These are phyloP conservation scores for Sebastes melanostomus DNA, from an alignment of 2,797 vertebrate genomes.

Conservation along the genomic window DNA sequence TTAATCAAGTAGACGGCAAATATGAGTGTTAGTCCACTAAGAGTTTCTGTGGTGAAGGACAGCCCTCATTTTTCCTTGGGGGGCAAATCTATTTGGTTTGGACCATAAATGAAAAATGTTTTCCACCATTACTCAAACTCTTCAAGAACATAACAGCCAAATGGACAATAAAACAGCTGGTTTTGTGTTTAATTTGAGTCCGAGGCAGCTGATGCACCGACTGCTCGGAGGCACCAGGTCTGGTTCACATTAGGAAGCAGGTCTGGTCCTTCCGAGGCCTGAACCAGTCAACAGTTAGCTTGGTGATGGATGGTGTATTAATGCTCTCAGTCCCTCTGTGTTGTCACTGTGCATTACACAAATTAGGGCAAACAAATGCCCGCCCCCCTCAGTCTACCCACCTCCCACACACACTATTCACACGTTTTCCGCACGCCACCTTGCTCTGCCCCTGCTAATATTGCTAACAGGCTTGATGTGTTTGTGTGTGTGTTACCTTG, in stretches of 20 bases:
- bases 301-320: constrained; percentile 88
- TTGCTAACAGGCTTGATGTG: constrained; percentile 66
- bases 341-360: constrained; percentile 88
- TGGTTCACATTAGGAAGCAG: constrained; percentile 74
- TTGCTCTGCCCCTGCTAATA: constrained; percentile 62
- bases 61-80: neutral
- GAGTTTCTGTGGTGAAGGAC: too few relatives aligned
- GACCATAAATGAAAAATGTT: neutral
- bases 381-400: constrained; percentile 22
- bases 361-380: constrained; percentile 86
- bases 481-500: constrained; percentile 51
- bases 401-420: constrained; percentile 32
- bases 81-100: neutral
- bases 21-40: neutral
- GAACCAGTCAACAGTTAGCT: constrained; percentile 77
- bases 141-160: neutral
- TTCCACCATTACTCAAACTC: neutral
- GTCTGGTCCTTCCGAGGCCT: constrained; percentile 52
- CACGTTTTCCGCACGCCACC: constrained; percentile 35
- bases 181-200: constrained; percentile 56
- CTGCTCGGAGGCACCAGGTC: constrained; percentile 65
- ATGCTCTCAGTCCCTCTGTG: constrained; percentile 75
- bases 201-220: constrained; percentile 69
- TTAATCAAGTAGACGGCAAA: too few relatives aligned
- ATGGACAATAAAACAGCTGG: constrained; percentile 4